These are phyloP conservation scores for Bubo scandiacus DNA, from an alignment of 2,113 vertebrate genomes.

Conservation along the genomic window DNA sequence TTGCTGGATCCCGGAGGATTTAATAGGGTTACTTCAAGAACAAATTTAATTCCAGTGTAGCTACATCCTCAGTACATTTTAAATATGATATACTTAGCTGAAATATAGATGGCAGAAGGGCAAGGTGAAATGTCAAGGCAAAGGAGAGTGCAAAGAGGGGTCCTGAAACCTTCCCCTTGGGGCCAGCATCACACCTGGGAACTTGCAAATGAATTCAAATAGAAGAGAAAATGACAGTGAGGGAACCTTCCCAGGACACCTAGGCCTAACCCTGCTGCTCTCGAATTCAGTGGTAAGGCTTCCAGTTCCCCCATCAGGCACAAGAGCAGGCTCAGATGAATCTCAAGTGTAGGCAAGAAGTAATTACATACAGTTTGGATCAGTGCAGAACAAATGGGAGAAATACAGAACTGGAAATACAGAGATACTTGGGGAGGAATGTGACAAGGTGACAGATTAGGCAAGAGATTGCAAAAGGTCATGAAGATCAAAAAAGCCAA, in stretches of 20 bases:
- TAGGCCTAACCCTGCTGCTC: neutral
- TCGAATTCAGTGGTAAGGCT: neutral
- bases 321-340: neutral
- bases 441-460: slow-evolving; percentile 12
- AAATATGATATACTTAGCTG: neutral
- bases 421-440: neutral
- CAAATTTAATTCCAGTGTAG: neutral
- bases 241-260: neutral
- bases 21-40: neutral
- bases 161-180: neutral
- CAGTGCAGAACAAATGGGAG: neutral
- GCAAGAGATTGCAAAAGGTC: neutral
- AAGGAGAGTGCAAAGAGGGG: neutral
- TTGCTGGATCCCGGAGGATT: neutral
- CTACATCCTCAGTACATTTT: neutral
- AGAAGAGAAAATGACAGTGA: neutral
- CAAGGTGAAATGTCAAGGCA: neutral
- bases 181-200: neutral
- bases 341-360: neutral
- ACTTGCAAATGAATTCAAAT: neutral
- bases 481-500: neutral
- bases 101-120: neutral
- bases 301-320: neutral
- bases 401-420: neutral
- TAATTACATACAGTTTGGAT: neutral